Evolutionary conservation across 2,113 vertebrate species (phyloP), one percentile per base, ranked within the genome.

Genomic region (Verasper variegatus): DNA sequence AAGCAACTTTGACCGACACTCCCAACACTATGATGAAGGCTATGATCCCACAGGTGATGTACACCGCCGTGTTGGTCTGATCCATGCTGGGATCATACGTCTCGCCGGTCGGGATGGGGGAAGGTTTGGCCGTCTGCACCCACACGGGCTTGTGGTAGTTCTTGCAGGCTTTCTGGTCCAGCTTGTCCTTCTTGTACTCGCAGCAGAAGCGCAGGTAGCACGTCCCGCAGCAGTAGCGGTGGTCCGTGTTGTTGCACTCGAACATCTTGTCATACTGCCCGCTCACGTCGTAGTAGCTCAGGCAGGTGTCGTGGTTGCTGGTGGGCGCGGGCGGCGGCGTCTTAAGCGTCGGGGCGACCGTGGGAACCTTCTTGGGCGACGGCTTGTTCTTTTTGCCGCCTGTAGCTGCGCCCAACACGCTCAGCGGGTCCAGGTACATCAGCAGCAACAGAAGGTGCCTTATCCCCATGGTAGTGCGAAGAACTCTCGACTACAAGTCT

Each of bases 141-240:
- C 97, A 98, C 76, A 92, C 92, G 1, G 97, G 97, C 52, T 92
- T 96, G 52, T 96, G 92, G 94, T 97, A 96, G 93, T 99, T 99
- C 89, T 91, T 96, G 92, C 98, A 99, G 74, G 92, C 92, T 87
- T 94, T 94, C 93, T 99, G 98, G n/a, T 99, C 95, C 84, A 99
- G 95, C 76, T 96, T 95, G 92, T 98, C 96, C 55, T 95, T 96
- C 76, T 96, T 96, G 89, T 97, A 97, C 92, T 99, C 97, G 93
- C 98, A 99, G 94, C 98, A 99, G 94, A 98, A 99, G 88, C 98
- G 97, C 92, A 98, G 94, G 94, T 94, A 97, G 93, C 98, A 99
- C 79, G 97, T 98, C 80, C 98, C 98, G 93, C 98, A 99, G 94
- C 98, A 99, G 95, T 97, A 99, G 71, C 97, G 96, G 87, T 98